phyloP scores from a whole-genome alignment of 2,888 invertebrate genomes.

The Sialis lutaria region DNA sequence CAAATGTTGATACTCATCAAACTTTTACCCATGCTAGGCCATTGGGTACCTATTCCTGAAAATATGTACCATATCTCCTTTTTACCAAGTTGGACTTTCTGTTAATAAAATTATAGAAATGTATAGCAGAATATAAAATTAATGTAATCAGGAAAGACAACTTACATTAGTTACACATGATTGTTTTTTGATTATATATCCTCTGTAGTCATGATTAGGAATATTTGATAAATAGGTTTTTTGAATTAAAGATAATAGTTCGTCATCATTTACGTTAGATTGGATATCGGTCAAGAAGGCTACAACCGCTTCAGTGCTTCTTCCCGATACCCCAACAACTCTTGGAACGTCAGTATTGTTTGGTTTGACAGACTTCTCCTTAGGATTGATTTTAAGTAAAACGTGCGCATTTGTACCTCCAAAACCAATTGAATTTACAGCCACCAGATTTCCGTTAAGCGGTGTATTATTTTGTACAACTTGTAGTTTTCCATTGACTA shows the following conservation, averaged over 20 bases:
- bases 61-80: conserved; percentile 39
- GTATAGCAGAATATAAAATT: too few species aligned
- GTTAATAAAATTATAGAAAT: too few species aligned
- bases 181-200: conserved; percentile 45
- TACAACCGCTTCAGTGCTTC: conserved; percentile 55
- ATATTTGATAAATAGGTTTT: conserved; percentile 48
- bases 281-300: conserved; percentile 39
- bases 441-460: conserved; percentile 35
- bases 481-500: conserved; percentile 30
- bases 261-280: conserved; percentile 38
- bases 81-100: too few species aligned
- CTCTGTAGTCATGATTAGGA: conserved; percentile 58
- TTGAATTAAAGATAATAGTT: conserved; percentile 53
- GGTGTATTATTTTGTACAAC: conserved; percentile 31
- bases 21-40: conserved; percentile 41
- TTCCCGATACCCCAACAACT: conserved; percentile 29
- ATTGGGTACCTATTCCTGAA: conserved; percentile 51
- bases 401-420: conserved; percentile 42
- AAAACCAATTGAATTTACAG: conserved; percentile 48
- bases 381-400: conserved; percentile 26
- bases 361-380: too few species aligned
- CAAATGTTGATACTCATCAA: conserved; percentile 39
- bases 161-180: background rate
- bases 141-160: too few species aligned
- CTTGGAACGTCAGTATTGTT: conserved; percentile 21